Evolutionary conservation across 2,797 vertebrate species (phyloP).

Genomic region (Cossypha niveicapilla): DNA sequence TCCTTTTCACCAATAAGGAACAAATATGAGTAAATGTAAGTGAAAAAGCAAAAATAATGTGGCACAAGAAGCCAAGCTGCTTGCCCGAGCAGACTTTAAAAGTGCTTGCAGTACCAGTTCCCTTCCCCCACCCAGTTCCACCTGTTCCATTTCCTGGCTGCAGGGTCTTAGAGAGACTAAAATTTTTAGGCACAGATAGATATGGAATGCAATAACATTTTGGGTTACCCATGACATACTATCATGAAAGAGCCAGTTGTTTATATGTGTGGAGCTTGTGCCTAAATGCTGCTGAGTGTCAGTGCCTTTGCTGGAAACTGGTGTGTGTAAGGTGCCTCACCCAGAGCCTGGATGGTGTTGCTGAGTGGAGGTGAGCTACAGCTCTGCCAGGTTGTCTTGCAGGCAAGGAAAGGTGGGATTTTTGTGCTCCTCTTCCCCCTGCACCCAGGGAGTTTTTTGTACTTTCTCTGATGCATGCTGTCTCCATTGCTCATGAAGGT

Average conservation of each 20-base stretch:
- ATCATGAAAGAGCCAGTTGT: not conserved
- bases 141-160: not conserved
- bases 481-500: not conserved
- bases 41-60: not conserved
- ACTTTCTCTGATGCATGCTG: not conserved
- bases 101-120: accelerated
- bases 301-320: not conserved
- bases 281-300: not conserved
- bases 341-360: not conserved
- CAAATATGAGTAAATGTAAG: not conserved
- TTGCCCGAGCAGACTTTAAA: not conserved
- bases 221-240: not conserved
- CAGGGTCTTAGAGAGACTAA: not conserved
- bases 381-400: not conserved
- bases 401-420: not conserved
- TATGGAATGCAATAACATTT: not conserved
- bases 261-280: not conserved
- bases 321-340: not conserved
- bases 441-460: not conserved
- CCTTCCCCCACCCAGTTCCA: not conserved
- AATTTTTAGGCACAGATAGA: not conserved
- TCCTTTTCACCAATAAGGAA: not conserved
- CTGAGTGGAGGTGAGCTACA: not conserved
- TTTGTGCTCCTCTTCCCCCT: not conserved
- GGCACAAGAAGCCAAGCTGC: not conserved